Percentiles rank a stretch among this genome's conserved stretches.
Evolutionary conservation across 2,797 vertebrate genomes (phyloP).

Genomic region (Glyptemys insculpta): DNA sequence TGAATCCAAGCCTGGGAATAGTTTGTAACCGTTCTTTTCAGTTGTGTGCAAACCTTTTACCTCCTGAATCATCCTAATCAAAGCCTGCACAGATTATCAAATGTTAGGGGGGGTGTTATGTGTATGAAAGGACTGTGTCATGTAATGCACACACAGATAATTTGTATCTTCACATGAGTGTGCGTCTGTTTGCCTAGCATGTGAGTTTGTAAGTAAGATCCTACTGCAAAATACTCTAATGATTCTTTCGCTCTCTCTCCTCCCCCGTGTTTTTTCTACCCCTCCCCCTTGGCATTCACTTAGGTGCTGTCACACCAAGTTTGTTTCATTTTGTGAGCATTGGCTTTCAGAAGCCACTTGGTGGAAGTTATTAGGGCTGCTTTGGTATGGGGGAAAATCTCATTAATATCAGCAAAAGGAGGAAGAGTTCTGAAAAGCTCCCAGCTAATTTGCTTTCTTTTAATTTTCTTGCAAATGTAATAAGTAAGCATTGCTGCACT

Average conservation of each 20-base stretch:
- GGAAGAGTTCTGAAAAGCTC: slow-evolving; percentile 71
- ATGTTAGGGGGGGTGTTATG: rapidly evolving
- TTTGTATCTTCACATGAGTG: neutral
- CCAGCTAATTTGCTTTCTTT: slow-evolving; percentile 76
- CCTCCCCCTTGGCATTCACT: neutral
- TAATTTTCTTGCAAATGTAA: slow-evolving; percentile 72
- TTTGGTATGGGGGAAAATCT: slow-evolving; percentile 72
- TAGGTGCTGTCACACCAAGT: neutral
- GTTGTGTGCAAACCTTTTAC: slow-evolving; percentile 2
- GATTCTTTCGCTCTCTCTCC: rapidly evolving
- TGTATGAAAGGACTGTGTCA: neutral
- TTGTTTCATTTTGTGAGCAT: slow-evolving; percentile 41
- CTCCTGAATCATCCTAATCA: rapidly evolving
- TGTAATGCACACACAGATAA: neutral
- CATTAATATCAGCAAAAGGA: slow-evolving; percentile 76
- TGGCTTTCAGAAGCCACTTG: slow-evolving; percentile 24
- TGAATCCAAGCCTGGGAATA: slow-evolving; percentile 42
- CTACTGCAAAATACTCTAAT: rapidly evolving
- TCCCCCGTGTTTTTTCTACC: rapidly evolving
- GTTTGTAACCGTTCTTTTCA: slow-evolving; percentile 4
- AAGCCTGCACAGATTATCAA: rapidly evolving
- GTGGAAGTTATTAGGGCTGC: slow-evolving; percentile 68
- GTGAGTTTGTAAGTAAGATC: rapidly evolving
- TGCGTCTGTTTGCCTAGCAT: rapidly evolving
- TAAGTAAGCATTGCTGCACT: slow-evolving; percentile 58